Conservation (phyloP, 2,888 invertebrate species). For the Nasonovia ribisnigri region DNA sequence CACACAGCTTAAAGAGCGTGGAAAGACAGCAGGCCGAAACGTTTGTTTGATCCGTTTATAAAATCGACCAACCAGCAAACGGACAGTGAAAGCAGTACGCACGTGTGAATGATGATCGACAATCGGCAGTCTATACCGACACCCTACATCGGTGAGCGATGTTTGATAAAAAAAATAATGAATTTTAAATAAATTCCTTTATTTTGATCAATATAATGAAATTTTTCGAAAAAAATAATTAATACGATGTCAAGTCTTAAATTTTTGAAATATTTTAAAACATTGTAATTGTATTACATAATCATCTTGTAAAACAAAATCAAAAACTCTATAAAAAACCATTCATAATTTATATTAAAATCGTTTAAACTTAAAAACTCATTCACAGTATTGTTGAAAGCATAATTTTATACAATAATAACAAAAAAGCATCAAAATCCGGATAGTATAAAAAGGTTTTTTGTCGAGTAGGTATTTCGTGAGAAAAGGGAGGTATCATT, state of each 20-base stretch:
- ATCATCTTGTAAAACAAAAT: background rate
- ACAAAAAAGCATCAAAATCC: background rate
- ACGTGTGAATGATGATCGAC: slow-evolving; percentile 24
- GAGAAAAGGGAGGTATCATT: background rate
- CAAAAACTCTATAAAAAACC: background rate
- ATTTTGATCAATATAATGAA: too few relatives aligned
- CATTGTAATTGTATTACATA: background rate
- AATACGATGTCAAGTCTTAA: background rate
- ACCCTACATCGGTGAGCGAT: background rate
- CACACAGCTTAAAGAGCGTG: background rate
- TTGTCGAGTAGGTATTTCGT: background rate
- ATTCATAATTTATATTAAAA: too few relatives aligned
- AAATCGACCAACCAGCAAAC: slow-evolving; percentile 14
- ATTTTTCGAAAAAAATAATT: too few relatives aligned
- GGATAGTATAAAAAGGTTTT: background rate
- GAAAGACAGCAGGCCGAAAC: background rate
- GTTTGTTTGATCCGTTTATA: background rate
- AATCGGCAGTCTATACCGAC: slow-evolving; percentile 13
- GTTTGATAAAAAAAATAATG: background rate
- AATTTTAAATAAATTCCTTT: background rate
- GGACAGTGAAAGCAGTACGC: background rate
- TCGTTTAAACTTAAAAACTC: background rate
- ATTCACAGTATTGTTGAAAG: background rate
- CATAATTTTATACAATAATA: background rate
- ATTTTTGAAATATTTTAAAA: background rate